Evolutionary conservation across 2,888 invertebrate species (phyloP), one percentile per base, ranked within the genome.

Genomic region (Lasioglossum figueresi): DNA sequence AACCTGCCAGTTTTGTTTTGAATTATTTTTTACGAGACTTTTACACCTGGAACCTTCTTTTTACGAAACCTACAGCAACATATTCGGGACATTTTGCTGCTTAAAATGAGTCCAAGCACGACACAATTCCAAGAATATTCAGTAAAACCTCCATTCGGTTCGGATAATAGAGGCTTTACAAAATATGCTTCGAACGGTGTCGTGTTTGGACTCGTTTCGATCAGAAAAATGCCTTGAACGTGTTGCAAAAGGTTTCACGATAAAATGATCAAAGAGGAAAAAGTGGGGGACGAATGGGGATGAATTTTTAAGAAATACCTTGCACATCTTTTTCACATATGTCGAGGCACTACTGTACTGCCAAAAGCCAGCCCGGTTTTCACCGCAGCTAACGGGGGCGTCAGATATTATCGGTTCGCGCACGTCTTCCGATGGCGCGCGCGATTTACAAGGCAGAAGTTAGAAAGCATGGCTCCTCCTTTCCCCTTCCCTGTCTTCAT

Each of bases 381-480:
- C 70, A 76, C 68, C 27, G 34, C 23, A 66, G 48, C 56, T 71
- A 87, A 80, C 43, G 52, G 14, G 59, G 34, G 52, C 63, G 37
- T 31, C 34, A 37, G 86, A 83, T 84, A 63, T 71, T 75, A 76
- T 83, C 84, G 63, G 48, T 40, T 74, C 68, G 14, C 71, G 52
- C 63, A 52, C 74, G 80, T 84, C 80, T 79, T 80, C 77, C 80
- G 70, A 79, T 80, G 56, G 12, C 48, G 59, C 68, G 73, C 40
- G 73, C 81, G 82, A 84, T 83, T 88, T 76, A 79, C 88, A 88
- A 88, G 87, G 86, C 81, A 87, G 82, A 88, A 88, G 81, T 88
- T 91, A 91, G 91, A 90, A 91, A 91, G 91, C 89, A 89, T 87
- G 82, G 79, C 88, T 89, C 84, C 72, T 31, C 27, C 90, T 27